Conservation (phyloP, 23 tunicate species). For the Styela clava region DNA sequence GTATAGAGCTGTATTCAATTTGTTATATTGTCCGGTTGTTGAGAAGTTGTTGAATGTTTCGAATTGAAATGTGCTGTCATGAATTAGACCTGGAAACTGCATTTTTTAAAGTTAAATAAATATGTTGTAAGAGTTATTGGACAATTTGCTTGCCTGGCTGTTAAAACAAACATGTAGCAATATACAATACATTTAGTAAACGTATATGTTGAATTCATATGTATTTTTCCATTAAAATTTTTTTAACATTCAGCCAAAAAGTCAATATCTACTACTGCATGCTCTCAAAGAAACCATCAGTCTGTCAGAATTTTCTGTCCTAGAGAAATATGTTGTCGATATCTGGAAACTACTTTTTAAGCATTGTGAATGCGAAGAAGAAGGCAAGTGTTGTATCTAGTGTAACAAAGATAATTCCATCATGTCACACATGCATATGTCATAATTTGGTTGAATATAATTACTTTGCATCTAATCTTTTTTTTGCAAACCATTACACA, state of each 20-base stretch:
- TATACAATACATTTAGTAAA: too few relatives aligned
- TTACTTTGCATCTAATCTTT: background rate
- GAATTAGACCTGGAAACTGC: too few relatives aligned
- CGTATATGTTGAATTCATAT: too few relatives aligned
- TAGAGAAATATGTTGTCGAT: slow-evolving; percentile 70
- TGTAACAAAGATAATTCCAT: too few relatives aligned
- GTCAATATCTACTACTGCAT: slow-evolving; percentile 80
- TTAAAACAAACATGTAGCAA: too few relatives aligned
- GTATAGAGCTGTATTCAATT: background rate
- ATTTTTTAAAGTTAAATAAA: too few relatives aligned
- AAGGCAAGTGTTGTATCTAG: slow-evolving; percentile 52
- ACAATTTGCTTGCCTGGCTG: too few relatives aligned
- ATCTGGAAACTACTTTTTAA: slow-evolving; percentile 78
- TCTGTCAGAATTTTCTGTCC: slow-evolving; percentile 32
- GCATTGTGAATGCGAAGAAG: slow-evolving; percentile 82
- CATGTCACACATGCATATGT: too few relatives aligned
- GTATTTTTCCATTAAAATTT: too few relatives aligned
- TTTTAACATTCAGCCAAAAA: slow-evolving; percentile 38
- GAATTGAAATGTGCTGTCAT: too few relatives aligned
- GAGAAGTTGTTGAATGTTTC: background rate
- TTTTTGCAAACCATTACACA: background rate
- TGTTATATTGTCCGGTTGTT: slow-evolving; percentile 2
- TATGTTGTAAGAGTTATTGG: too few relatives aligned
- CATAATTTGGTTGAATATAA: too few relatives aligned
- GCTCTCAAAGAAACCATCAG: slow-evolving; percentile 86